A percentile compares a stretch with the other conserved stretches of the same genome.
Conservation (phyloP, 2,888 invertebrate species). For the Rugalucina vietnamica region DNA sequence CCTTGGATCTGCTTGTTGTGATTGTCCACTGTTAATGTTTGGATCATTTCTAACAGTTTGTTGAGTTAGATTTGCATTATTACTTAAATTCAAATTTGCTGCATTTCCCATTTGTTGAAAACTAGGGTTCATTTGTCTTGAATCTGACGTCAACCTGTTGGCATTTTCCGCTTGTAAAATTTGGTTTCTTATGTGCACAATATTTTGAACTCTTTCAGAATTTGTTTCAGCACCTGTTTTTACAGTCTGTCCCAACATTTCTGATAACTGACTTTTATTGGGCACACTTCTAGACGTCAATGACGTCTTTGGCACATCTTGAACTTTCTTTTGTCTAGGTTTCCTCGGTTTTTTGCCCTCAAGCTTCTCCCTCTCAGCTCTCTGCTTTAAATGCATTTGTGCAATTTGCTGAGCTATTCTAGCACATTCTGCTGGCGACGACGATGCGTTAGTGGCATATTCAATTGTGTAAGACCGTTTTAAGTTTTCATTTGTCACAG, state of each 20-base stretch:
- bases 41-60: not conserved
- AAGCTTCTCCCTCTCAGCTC: conserved; percentile 39
- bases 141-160: not conserved
- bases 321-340: conserved; percentile 26
- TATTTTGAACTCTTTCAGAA: not conserved
- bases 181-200: conserved; percentile 1
- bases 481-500: not conserved
- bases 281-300: conserved; percentile 51
- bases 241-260: conserved; percentile 46
- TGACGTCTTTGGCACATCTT: conserved; percentile 39
- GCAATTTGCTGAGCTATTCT: conserved; percentile 64
- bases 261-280: conserved; percentile 55
- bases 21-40: not conserved
- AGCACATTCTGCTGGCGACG: conserved; percentile 60
- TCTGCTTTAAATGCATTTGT: conserved; percentile 56
- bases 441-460: conserved; percentile 35
- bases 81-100: not conserved
- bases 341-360: conserved; percentile 11
- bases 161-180: not conserved
- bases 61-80: not conserved
- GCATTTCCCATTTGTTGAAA: too few relatives aligned
- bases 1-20: not conserved
- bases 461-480: not conserved
- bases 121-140: not conserved
- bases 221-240: conserved; percentile 26